Evolutionary conservation across 2,113 vertebrate genomes (phyloP), one percentile per base, ranked within the genome.

Genomic region (Hyaena hyaena): DNA sequence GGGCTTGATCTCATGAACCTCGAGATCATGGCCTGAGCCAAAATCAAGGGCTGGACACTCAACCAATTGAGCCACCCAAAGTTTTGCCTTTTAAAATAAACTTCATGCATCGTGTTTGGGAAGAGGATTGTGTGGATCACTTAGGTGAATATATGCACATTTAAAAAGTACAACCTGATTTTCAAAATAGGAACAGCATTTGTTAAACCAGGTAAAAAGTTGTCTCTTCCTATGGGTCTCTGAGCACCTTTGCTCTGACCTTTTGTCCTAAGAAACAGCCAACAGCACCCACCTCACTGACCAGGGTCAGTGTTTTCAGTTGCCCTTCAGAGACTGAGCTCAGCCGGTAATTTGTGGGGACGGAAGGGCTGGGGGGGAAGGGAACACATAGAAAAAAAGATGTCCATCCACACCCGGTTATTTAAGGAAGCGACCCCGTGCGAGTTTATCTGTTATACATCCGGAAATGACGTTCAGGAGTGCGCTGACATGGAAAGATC

Each of bases 401-500:
- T 8, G 7, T 35, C 50, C 26, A 0, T 1, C 1, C 10, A 4
- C 61, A 8, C 55, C 35, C 68, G 58, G 26, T 11, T 21, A 11
- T 11, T 53, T 16, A 7, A 17, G 76, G 28, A 50, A 33, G 43
- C 14, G 9, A 3, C 45, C 45, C 28, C 10, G 0, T 1, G 9
- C 31, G 17, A 26, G 16, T 16, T 0, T 6, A 17, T 17, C 2
- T 33, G 2, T 6, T 9, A 28, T 10, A 8, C 0, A 0, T 6
- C 68, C 53, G 7, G 4, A 55, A 15, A 5, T 33, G 76, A 15
- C 17, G 11, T 23, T n/a, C 76, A 7, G 43, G 74, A 31, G 26
- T 31, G 74, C 2, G 4, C 2, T 31, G 16, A 28, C 4, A 31
- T 4, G 26, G 8, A 45, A 28, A 76, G 74, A 5, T 16, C 3